Evolutionary conservation across 2,888 invertebrate species (phyloP).

Genomic region (Rhorus exstirpatorius): DNA sequence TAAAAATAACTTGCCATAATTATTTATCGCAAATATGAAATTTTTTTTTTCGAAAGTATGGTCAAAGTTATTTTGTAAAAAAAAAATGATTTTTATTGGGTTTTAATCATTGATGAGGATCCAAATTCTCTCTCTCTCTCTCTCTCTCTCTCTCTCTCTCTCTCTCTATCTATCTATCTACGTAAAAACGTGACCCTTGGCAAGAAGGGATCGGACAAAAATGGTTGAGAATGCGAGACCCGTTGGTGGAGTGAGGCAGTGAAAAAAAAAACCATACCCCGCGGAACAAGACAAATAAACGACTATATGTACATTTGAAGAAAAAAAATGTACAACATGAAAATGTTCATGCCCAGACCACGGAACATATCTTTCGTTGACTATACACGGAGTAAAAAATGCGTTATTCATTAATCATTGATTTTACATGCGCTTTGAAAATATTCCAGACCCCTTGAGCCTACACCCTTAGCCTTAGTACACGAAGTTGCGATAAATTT

Average conservation of each 20-base stretch:
- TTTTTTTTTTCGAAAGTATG: too few relatives aligned
- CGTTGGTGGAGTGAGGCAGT: neutral
- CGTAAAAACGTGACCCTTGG: neutral
- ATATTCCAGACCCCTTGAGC: constrained; percentile 34
- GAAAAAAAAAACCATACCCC: constrained; percentile 9
- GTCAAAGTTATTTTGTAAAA: too few relatives aligned
- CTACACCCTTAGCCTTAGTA: neutral
- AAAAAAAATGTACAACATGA: constrained; percentile 27
- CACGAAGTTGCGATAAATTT: constrained; percentile 43
- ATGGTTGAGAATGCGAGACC: constrained; percentile 1
- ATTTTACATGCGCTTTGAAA: constrained; percentile 46
- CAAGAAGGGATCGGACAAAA: neutral
- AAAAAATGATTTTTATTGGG: too few relatives aligned
- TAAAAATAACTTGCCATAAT: too few relatives aligned
- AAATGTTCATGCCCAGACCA: constrained; percentile 3
- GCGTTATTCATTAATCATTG: constrained; percentile 52
- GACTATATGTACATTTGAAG: neutral
- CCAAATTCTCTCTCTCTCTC: too few relatives aligned
- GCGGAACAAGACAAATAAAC: neutral
- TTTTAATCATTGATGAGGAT: too few relatives aligned
- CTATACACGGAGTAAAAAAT: neutral
- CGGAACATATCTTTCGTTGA: neutral
- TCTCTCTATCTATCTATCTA: neutral
- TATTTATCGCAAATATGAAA: too few relatives aligned
- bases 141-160: too few relatives aligned